Percentiles rank a stretch among this genome's conserved stretches.
Evolutionary conservation across 2,797 vertebrate species (phyloP).

Genomic region (Micrastur ruficollis): DNA sequence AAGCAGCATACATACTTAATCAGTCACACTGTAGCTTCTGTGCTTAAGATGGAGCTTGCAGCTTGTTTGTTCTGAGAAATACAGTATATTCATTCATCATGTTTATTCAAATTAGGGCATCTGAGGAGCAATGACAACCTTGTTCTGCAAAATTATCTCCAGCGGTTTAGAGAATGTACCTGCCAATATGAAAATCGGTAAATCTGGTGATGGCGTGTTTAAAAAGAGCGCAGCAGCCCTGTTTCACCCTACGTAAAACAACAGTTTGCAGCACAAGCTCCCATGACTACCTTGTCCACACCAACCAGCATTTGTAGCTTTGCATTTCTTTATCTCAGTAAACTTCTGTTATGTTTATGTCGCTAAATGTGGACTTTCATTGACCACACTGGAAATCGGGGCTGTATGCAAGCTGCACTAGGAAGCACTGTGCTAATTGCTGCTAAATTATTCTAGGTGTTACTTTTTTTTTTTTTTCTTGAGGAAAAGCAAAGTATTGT

Average conservation of each 20-base stretch:
- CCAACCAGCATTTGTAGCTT: neutral
- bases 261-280: neutral
- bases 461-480: neutral
- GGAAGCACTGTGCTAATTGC: neutral
- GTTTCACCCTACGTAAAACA: neutral
- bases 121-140: neutral
- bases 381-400: neutral
- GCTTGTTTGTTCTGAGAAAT: conserved; percentile 46
- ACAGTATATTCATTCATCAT: conserved; percentile 18
- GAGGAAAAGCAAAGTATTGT: neutral
- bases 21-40: conserved; percentile 16
- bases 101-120: conserved; percentile 39
- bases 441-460: neutral
- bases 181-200: neutral
- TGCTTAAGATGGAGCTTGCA: conserved; percentile 29
- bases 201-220: neutral
- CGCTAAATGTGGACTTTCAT: neutral
- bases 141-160: neutral
- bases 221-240: neutral
- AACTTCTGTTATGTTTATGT: neutral
- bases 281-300: accelerated
- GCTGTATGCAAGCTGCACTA: neutral
- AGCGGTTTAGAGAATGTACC: neutral
- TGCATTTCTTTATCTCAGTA: accelerated
- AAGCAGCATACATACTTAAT: conserved; percentile 51